These are phyloP conservation scores for Germaria angustata DNA, from an alignment of 2,888 invertebrate species.

Conservation along the genomic window DNA sequence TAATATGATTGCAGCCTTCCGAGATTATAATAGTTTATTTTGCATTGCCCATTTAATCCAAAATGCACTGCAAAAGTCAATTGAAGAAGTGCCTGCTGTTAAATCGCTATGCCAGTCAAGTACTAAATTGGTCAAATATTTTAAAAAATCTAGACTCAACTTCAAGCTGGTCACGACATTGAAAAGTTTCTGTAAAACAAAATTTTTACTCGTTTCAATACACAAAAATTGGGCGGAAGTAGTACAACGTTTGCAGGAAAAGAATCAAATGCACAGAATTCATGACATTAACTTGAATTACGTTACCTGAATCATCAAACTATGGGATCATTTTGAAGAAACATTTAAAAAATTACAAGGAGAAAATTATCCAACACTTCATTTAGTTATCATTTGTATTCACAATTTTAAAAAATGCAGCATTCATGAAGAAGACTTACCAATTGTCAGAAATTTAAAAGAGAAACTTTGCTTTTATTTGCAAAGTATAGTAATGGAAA, in stretches of 20 bases:
- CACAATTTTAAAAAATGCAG: slow-evolving; percentile 43
- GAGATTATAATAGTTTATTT: slow-evolving; percentile 29
- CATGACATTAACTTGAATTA: slow-evolving; percentile 43
- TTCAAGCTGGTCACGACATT: not conserved
- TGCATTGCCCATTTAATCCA: slow-evolving; percentile 59
- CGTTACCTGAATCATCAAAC: slow-evolving; percentile 30
- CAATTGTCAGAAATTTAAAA: slow-evolving; percentile 49
- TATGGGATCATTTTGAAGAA: slow-evolving; percentile 51
- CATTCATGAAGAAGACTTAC: slow-evolving; percentile 16
- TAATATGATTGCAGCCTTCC: slow-evolving; percentile 58
- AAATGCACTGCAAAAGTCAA: slow-evolving; percentile 50
- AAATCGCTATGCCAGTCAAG: slow-evolving; percentile 20
- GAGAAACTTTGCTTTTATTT: slow-evolving; percentile 16
- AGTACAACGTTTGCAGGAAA: slow-evolving; percentile 29
- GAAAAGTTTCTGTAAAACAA: slow-evolving; percentile 44
- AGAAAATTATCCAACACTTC: slow-evolving; percentile 47
- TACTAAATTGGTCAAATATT: slow-evolving; percentile 50
- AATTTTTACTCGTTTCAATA: slow-evolving; percentile 34
- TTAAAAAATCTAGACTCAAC: slow-evolving; percentile 45
- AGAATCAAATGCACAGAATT: slow-evolving; percentile 37
- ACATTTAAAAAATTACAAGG: slow-evolving; percentile 41
- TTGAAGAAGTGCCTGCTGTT: slow-evolving; percentile 41
- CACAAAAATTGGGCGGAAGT: slow-evolving; percentile 51
- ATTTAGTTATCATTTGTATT: slow-evolving; percentile 50
- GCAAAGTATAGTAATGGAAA: slow-evolving; percentile 30